Evolutionary conservation across 2,888 invertebrate genomes (phyloP).

Genomic region (Sphinx pinastri): DNA sequence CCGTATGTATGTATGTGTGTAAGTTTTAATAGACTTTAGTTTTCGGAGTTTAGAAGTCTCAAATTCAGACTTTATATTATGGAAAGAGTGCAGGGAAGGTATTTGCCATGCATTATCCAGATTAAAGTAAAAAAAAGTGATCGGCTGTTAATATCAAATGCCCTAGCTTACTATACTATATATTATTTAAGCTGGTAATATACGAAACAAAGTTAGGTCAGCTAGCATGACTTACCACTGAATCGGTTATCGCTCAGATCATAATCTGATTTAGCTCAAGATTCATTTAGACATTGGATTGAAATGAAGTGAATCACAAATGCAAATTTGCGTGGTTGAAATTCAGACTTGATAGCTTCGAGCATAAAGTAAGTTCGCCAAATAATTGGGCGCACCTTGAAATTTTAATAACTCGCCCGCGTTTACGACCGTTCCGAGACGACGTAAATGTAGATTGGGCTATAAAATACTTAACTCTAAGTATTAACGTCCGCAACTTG

Average conservation of each 20-base stretch:
- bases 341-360: not conserved
- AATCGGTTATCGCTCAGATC: not conserved
- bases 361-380: not conserved
- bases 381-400: conserved; percentile 34
- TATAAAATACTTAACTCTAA: conserved; percentile 25
- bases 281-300: not conserved
- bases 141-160: too few species aligned
- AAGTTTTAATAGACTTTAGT: too few species aligned
- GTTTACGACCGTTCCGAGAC: conserved; percentile 31
- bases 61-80: too few species aligned
- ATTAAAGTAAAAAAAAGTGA: too few species aligned
- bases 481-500: conserved; percentile 10
- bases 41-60: too few species aligned
- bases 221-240: not conserved
- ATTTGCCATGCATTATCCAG: too few species aligned
- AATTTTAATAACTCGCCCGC: conserved; percentile 33
- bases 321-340: not conserved
- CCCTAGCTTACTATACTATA: too few species aligned
- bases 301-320: not conserved
- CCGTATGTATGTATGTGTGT: too few species aligned
- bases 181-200: too few species aligned
- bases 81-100: too few species aligned
- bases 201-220: too few species aligned
- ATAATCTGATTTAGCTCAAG: not conserved
- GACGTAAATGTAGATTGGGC: conserved; percentile 24